phyloP scores from a whole-genome alignment of 2,888 invertebrate genomes.

The Glaucopsyche alexis region DNA sequence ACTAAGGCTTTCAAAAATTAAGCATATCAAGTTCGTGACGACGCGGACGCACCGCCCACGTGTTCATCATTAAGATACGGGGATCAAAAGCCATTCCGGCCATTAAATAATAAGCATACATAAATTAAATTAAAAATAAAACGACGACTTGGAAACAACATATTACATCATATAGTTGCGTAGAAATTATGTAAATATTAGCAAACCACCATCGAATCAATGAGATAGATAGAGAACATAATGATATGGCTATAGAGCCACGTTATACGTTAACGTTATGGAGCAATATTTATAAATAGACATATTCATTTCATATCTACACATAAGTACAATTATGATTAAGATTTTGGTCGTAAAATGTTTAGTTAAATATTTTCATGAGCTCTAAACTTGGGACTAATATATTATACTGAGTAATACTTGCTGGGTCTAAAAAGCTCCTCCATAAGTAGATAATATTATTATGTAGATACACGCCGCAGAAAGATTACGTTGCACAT shows the following conservation, averaged over 20 bases:
- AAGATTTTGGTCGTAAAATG: background rate
- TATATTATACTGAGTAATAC: background rate
- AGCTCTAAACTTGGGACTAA: background rate
- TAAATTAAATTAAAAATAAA: slow-evolving; percentile 7
- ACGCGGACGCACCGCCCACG: background rate
- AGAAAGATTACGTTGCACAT: background rate
- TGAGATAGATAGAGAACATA: background rate
- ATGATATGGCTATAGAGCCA: background rate
- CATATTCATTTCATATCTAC: background rate
- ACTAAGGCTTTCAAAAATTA: background rate
- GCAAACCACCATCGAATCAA: background rate
- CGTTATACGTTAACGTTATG: too few species aligned
- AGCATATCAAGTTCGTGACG: background rate
- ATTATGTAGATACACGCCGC: background rate
- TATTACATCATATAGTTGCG: background rate
- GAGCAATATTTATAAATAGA: background rate
- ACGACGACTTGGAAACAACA: background rate
- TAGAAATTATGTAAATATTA: slow-evolving; percentile 17
- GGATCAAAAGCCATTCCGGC: slow-evolving; percentile 14
- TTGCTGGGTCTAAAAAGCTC: too few species aligned
- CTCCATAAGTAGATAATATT: background rate
- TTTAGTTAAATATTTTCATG: background rate
- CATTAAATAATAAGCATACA: slow-evolving; percentile 8
- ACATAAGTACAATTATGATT: background rate
- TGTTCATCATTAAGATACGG: slow-evolving; percentile 7